Evolutionary conservation across 2,888 invertebrate genomes (phyloP).

Genomic region (Rhamphomyia laevipes): DNA sequence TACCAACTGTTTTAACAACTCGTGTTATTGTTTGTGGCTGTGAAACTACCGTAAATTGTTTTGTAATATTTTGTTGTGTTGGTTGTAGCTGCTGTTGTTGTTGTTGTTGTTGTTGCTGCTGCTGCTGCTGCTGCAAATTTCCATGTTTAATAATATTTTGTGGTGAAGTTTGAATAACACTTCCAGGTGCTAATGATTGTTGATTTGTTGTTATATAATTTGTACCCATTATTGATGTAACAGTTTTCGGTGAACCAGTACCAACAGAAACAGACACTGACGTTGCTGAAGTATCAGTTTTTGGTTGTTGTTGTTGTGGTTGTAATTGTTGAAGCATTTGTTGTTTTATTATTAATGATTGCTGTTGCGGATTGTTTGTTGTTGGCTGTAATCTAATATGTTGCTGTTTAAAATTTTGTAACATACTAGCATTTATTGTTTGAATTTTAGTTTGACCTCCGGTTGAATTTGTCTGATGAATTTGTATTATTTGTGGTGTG

Average conservation of each 20-base stretch:
- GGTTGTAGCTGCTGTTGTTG: slow-evolving; percentile 6
- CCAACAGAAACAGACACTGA: slow-evolving; percentile 5
- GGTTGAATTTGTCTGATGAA: slow-evolving; percentile 18
- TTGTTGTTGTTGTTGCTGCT: slow-evolving; percentile 11
- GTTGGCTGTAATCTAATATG: slow-evolving; percentile 12
- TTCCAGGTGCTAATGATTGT: slow-evolving; percentile 3
- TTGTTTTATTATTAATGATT: slow-evolving; percentile 15
- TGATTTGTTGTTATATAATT: slow-evolving; percentile 3
- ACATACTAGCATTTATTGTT: slow-evolving; percentile 26
- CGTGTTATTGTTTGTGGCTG: slow-evolving; percentile 19
- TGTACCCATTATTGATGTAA: slow-evolving; percentile 7
- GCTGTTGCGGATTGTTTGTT: slow-evolving; percentile 12
- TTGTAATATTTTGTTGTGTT: slow-evolving; percentile 12
- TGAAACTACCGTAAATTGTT: slow-evolving; percentile 12
- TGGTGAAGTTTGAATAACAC: background rate
- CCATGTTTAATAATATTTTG: slow-evolving; percentile 13
- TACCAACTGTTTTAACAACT: slow-evolving; percentile 18
- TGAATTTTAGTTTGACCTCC: slow-evolving; percentile 22
- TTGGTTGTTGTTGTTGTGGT: slow-evolving; percentile 10
- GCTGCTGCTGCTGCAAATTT: slow-evolving; percentile 12
- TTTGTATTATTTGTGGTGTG: slow-evolving; percentile 20
- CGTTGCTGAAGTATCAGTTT: background rate
- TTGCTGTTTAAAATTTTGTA: slow-evolving; percentile 34
- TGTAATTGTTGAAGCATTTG: slow-evolving; percentile 16
- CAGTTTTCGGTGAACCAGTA: slow-evolving; percentile 6